Conservation (phyloP, 1,140 invertebrate genomes). For the Glossosoma conforme region DNA sequence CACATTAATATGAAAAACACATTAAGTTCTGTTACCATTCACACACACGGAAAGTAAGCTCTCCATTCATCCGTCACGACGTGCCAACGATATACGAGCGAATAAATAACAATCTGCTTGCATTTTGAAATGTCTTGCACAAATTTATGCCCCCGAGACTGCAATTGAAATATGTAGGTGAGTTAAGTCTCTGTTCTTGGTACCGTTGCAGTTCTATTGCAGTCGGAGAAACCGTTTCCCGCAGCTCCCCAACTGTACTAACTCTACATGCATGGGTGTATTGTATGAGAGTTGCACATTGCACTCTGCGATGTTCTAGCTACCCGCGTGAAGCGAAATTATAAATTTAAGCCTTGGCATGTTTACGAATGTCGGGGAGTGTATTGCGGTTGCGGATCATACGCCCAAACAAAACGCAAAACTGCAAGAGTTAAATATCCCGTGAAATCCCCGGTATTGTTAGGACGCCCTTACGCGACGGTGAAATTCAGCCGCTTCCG, state of each 20-base stretch:
- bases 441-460: background rate
- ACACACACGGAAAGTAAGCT: too few species aligned
- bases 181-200: too few species aligned
- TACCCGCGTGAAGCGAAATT: slow-evolving; percentile 6
- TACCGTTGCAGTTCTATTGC: too few species aligned
- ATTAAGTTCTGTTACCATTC: too few species aligned
- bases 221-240: background rate
- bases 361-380: slow-evolving; percentile 1
- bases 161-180: background rate
- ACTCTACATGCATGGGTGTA: background rate
- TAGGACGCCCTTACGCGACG: too few species aligned
- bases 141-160: background rate
- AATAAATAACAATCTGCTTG: slow-evolving; percentile 1
- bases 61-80: too few species aligned
- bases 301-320: slow-evolving; percentile 1
- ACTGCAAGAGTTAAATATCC: background rate
- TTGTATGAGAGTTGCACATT: background rate
- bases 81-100: too few species aligned
- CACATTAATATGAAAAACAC: too few species aligned
- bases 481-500: too few species aligned
- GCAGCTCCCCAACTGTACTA: background rate
- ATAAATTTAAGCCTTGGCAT: slow-evolving; percentile 6
- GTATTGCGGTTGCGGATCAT: slow-evolving; percentile 3
- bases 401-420: slow-evolving; percentile 1
- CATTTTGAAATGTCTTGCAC: background rate